Base-by-base conservation (phyloP, 2,113 vertebrate genomes). In the Phyllostomus hastatus region DNA sequence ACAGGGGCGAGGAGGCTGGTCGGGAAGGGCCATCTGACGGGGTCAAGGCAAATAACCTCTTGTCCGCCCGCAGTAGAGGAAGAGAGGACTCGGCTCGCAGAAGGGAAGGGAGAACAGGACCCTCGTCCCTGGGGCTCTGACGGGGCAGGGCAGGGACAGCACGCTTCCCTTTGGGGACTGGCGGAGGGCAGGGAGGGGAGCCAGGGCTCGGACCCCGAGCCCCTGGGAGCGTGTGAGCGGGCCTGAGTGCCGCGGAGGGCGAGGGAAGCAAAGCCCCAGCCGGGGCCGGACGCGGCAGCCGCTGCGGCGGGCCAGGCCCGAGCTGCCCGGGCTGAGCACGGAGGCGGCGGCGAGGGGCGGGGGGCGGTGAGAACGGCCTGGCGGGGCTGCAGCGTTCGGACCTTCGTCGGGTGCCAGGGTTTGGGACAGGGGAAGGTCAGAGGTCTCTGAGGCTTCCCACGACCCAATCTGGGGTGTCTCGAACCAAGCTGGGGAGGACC, bases 301-400 rank as follows among this genome's bases (percentile, higher is more conserved):
- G 0, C 46, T 28, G 35, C 1, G 26, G 11, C 1, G 0, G 43
- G 80, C 14, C 31, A 3, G 91, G 64, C 31, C n/a, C 2, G 33
- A 24, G 76, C 15, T 28, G 4, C 24, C 35, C 2, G 0, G 38
- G 69, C 61, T 31, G 70, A 10, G 19, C 2, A 2, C 1, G 1
- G 1, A 48, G 28, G n/a, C 6, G 0, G 1, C 24, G 35, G 14
- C 46, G 43, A 64, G n/a, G 5, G 57, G 26, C 22, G 57, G 10
- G 28, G 64, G 9, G 6, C 10, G n/a, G 24, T 6, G 2, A 5
- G 52, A 64, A 33, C 5, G 17, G 33, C 28, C 41, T 33, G 57
- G 35, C 17, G 15, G 22, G 46, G 31, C 43, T 50, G 50, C 24
- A 75, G 16, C 66, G 15, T 15, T 0, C 22, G 41, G 57, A 43